Evolutionary conservation across 2,797 vertebrate genomes (phyloP).

Genomic region (Erethizon dorsatum): DNA sequence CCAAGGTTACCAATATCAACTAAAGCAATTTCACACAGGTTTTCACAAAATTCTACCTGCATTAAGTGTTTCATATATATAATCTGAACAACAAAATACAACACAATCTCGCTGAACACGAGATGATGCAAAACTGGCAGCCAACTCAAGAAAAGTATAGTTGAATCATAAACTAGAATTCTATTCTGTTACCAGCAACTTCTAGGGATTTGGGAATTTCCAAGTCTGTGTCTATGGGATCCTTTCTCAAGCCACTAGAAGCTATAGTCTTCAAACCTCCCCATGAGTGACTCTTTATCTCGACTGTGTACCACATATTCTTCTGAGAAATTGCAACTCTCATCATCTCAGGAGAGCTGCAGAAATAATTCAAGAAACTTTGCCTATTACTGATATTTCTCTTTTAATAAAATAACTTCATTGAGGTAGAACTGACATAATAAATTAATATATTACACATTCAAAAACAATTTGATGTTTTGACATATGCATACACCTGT

Average conservation of each 20-base stretch:
- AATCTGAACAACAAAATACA: not conserved
- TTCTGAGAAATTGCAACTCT: not conserved
- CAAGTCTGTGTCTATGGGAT: not conserved
- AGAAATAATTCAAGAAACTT: not conserved
- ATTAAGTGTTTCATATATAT: not conserved
- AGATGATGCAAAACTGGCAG: not conserved
- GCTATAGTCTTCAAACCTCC: not conserved
- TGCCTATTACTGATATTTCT: not conserved
- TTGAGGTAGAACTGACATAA: not conserved
- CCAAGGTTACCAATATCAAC: conserved; percentile 1
- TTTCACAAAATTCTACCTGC: not conserved
- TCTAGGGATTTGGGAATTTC: not conserved
- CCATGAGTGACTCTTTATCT: not conserved
- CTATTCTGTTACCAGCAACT: not conserved
- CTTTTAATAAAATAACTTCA: not conserved
- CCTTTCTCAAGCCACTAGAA: not conserved
- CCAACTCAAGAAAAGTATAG: not conserved
- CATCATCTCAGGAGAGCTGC: not conserved
- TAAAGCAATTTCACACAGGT: not conserved
- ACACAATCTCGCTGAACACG: not conserved
- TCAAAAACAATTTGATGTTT: conserved; percentile 18
- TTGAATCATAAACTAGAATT: not conserved
- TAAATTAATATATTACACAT: not conserved
- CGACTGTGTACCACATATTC: not conserved
- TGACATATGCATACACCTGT: not conserved